Conservation (phyloP, 1,140 invertebrate genomes). For the Drosophila simulans region DNA sequence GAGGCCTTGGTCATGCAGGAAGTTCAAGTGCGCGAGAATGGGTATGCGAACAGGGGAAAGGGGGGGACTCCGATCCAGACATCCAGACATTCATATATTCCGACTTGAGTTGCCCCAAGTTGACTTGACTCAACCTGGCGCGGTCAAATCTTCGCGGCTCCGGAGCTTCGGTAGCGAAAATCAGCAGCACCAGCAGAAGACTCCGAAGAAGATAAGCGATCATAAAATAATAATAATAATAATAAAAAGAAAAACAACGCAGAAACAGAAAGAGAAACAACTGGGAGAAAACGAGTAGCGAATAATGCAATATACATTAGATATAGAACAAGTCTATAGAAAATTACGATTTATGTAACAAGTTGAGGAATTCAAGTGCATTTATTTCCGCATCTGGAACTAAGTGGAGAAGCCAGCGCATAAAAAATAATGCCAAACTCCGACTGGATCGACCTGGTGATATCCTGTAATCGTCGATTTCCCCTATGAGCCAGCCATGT, state of each 20-base stretch:
- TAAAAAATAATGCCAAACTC: slow-evolving; percentile 26
- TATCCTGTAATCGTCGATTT: background rate
- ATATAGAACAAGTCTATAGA: slow-evolving; percentile 75
- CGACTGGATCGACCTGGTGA: background rate
- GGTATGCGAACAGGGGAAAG: background rate
- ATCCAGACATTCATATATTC: slow-evolving; percentile 15
- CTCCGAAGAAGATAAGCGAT: slow-evolving; percentile 15
- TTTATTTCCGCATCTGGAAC: slow-evolving; percentile 78
- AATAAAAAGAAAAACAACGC: slow-evolving; percentile 3
- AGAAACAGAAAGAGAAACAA: background rate
- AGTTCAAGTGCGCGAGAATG: slow-evolving; percentile 68
- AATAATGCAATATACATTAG: slow-evolving; percentile 79
- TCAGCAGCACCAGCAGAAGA: slow-evolving; percentile 10
- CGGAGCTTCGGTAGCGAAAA: slow-evolving; percentile 19
- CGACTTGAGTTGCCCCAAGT: background rate
- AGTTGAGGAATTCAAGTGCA: slow-evolving; percentile 76
- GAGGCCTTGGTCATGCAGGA: slow-evolving; percentile 66
- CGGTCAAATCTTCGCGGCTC: slow-evolving; percentile 31
- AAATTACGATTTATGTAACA: slow-evolving; percentile 83
- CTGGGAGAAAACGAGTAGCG: slow-evolving; percentile 63
- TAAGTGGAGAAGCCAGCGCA: slow-evolving; percentile 47
- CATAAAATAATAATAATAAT: slow-evolving; percentile 44
- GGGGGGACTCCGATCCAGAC: background rate
- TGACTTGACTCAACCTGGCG: slow-evolving; percentile 16
- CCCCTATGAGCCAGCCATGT: too few species aligned